Conservation (phyloP, 1,140 invertebrate genomes). For the Gonioctena quinquepunctata region DNA sequence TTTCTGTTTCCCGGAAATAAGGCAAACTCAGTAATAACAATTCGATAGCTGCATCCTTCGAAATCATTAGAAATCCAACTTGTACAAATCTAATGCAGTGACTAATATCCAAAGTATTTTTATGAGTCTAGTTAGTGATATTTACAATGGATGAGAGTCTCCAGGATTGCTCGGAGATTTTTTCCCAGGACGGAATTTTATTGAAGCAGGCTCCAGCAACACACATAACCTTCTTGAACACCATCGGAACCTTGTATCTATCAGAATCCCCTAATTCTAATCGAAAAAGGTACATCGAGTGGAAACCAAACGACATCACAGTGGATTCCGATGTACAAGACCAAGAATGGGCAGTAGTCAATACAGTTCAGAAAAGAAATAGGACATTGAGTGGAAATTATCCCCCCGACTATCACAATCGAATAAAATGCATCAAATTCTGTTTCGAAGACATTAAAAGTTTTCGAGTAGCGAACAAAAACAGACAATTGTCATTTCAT, state of each 20-base stretch:
- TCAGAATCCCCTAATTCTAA: slow-evolving; percentile 57
- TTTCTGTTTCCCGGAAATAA: too few species aligned
- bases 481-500: slow-evolving; percentile 71
- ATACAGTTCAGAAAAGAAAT: slow-evolving; percentile 65
- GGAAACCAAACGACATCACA: slow-evolving; percentile 77
- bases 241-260: slow-evolving; percentile 64
- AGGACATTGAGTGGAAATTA: slow-evolving; percentile 60
- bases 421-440: slow-evolving; percentile 64
- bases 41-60: too few species aligned
- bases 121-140: too few species aligned
- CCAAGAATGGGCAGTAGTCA: slow-evolving; percentile 80
- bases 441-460: slow-evolving; percentile 68
- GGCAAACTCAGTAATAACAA: too few species aligned
- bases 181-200: slow-evolving; percentile 67
- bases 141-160: slow-evolving; percentile 11
- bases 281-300: slow-evolving; percentile 69
- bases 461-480: slow-evolving; percentile 68
- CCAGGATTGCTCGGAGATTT: slow-evolving; percentile 53
- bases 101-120: background rate
- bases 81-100: background rate
- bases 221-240: slow-evolving; percentile 62
- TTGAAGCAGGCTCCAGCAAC: slow-evolving; percentile 61
- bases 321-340: slow-evolving; percentile 75
- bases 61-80: too few species aligned
- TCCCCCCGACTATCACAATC: slow-evolving; percentile 45